Evolutionary conservation across 92 coral and sea anemone genomes (phyloP), one percentile per base, ranked within the genome.

Genomic region (Heliopora coerulea): DNA sequence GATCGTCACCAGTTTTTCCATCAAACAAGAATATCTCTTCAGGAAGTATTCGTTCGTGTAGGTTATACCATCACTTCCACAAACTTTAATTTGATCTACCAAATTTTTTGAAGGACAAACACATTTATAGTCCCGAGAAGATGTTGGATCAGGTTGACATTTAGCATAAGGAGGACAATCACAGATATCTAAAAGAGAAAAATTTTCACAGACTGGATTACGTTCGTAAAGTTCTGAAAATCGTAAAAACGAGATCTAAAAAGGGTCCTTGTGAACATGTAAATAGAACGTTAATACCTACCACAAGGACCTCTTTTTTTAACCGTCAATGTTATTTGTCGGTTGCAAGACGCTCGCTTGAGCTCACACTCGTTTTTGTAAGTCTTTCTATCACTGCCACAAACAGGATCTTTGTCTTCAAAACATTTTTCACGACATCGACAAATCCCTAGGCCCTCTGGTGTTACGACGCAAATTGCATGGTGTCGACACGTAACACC

Each of bases 31-130:
- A 28, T 84, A 69, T 13, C 95, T 88, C 54, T 72, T 64, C 88
- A 95, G 65, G 49, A 85, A 82, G 25, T 92, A 84, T 60, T 49
- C 72, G 81, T 86, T 95, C 2, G 80, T 84, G 49, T 95, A 95
- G 0, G 91, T 85, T 59, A 68, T 65, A 11, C 91, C 89, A 78
- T 90, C 91, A 67, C 82, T 95, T 6, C 96, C 99, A 65, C 99
- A 95, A n/a, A 95, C 99, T 46, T 52, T 50, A 32, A 26, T 70
- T 21, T 35, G 26, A 2, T 70, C 77, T 18, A 4, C 21, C 54
- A 57, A 31, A 29, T 48, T 50, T 0, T 31, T 34, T 70, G 64
- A 21, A 27, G 77, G 77, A 34, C 77, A 70, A 33, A 70, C 63
- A 50, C 77, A 70, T 50, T 54, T 50, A 54, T 70, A 70, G 52